phyloP scores from a whole-genome alignment of 30 jellyfish, hydroid and myxozoan genomes.

The Morbakka virulenta region DNA sequence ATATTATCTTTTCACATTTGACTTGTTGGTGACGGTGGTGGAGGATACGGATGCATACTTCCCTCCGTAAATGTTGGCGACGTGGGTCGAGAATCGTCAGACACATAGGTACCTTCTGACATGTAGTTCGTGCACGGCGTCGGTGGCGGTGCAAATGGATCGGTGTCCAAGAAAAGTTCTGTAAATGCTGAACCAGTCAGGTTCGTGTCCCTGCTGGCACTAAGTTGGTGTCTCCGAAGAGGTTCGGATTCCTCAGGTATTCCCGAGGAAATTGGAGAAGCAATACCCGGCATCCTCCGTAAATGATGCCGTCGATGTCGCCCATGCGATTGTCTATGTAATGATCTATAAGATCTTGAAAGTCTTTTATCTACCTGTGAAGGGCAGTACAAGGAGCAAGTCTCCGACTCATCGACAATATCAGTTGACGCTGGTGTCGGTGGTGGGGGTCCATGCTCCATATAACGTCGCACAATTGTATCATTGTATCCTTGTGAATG shows the following conservation, averaged over 20 bases:
- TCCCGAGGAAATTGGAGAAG: conserved; percentile 47
- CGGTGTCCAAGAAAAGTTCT: conserved; percentile 42
- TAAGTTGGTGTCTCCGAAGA: conserved; percentile 44
- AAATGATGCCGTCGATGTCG: conserved; percentile 52
- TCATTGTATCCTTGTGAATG: conserved; percentile 49
- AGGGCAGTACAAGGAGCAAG: conserved; percentile 24
- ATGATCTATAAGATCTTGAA: conserved; percentile 43
- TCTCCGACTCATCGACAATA: conserved; percentile 66
- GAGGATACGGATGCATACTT: conserved; percentile 85
- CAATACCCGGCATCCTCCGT: conserved; percentile 46
- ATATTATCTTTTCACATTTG: conserved; percentile 46
- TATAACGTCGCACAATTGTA: conserved; percentile 28
- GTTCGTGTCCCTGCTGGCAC: conserved; percentile 36
- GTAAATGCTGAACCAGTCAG: conserved; percentile 42
- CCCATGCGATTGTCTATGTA: conserved; percentile 51
- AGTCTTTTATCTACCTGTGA: conserved; percentile 47
- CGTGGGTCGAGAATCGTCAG: conserved; percentile 84
- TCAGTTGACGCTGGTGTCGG: conserved; percentile 63
- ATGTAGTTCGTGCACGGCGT: conserved; percentile 80
- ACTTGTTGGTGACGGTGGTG: conserved; percentile 99
- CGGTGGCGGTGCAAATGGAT: conserved; percentile 88
- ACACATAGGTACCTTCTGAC: conserved; percentile 58
- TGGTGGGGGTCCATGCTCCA: conserved; percentile 79
- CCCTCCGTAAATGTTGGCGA: conserved; percentile 75
- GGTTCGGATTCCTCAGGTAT: conserved; percentile 54